Evolutionary conservation across 1,140 invertebrate genomes (phyloP).

Genomic region (Orius laevigatus): DNA sequence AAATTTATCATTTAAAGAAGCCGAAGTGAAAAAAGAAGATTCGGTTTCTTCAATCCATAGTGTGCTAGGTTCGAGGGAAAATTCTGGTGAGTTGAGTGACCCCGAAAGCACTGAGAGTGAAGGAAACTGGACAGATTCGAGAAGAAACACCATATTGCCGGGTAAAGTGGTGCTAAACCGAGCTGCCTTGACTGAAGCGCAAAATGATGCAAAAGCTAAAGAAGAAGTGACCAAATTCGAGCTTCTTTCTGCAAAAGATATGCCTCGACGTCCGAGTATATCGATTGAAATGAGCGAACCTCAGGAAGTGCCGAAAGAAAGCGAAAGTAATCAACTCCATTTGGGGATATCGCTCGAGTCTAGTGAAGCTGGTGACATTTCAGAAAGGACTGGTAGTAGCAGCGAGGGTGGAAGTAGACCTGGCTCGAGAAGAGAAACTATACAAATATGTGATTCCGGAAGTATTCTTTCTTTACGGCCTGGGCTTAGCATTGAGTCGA

Average conservation of each 20-base stretch:
- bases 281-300: conserved; percentile 23
- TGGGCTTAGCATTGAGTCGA: conserved; percentile 20
- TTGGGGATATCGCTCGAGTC: conserved; percentile 41
- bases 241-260: conserved; percentile 19
- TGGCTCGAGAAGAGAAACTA: conserved; percentile 20
- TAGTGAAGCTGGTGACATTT: conserved; percentile 36
- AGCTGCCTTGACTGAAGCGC: not conserved
- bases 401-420: conserved; percentile 21
- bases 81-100: conserved; percentile 14
- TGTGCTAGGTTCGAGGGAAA: not conserved
- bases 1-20: not conserved
- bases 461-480: conserved; percentile 20
- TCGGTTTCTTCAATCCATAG: no score
- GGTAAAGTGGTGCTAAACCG: conserved; percentile 6
- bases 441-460: conserved; percentile 20
- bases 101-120: conserved; percentile 16
- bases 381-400: conserved; percentile 31
- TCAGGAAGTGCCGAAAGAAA: conserved; percentile 2
- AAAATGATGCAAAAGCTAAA: not conserved
- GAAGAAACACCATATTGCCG: conserved; percentile 20
- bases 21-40: not conserved
- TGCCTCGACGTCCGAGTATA: conserved; percentile 21
- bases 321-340: conserved; percentile 4
- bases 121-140: conserved; percentile 20
- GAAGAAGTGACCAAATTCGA: conserved; percentile 19